Conservation (phyloP, 2,113 vertebrate species). For the Melanerpes aurifrons region DNA sequence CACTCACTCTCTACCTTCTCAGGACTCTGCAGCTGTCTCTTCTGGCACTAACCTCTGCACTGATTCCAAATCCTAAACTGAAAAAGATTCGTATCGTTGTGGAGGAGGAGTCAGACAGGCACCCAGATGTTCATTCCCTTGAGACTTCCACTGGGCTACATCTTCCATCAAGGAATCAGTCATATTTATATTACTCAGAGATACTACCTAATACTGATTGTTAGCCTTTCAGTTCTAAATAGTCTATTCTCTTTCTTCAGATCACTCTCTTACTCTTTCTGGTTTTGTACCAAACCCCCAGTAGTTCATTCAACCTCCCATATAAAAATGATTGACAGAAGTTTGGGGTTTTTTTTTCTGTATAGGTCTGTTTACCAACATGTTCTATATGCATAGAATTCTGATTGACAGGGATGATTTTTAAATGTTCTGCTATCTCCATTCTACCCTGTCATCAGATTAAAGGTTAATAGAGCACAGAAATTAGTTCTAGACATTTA, state of each 20-base stretch:
- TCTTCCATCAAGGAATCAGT: neutral
- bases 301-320: neutral
- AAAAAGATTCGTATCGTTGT: conserved; percentile 26
- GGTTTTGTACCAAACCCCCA: neutral
- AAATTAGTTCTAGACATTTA: neutral
- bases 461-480: neutral
- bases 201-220: neutral
- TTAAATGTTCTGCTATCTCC: neutral
- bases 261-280: neutral
- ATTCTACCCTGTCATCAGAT: neutral
- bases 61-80: conserved; percentile 51
- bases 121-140: conserved; percentile 49
- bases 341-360: neutral
- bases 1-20: conserved; percentile 11
- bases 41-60: conserved; percentile 36
- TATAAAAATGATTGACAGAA: neutral
- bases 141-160: neutral
- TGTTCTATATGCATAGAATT: neutral
- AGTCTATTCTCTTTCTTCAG: neutral
- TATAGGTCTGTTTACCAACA: neutral
- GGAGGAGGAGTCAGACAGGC: neutral
- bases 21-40: conserved; percentile 61
- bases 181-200: neutral
- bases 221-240: neutral
- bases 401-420: neutral